A percentile compares a stretch with the other conserved stretches of the same genome.
Conservation (phyloP, 1,140 invertebrate species). For the Eufriesea mexicana region DNA sequence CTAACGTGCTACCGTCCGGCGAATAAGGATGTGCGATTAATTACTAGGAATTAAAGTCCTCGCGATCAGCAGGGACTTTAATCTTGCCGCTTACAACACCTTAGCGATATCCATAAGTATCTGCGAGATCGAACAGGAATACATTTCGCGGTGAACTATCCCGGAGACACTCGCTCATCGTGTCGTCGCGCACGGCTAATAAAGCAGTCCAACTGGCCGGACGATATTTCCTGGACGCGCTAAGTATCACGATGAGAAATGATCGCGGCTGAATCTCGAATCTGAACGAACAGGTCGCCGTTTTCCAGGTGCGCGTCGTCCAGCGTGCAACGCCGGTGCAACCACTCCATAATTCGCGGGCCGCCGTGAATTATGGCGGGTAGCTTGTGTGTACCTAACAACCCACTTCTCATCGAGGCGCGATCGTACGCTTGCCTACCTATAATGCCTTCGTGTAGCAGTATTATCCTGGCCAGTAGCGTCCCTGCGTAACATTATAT, state of each 20-base stretch:
- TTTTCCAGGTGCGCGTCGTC: conserved; percentile 60
- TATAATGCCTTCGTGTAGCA: conserved; percentile 36
- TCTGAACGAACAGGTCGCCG: conserved; percentile 7
- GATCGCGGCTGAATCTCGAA: conserved; percentile 38
- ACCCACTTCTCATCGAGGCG: conserved; percentile 57
- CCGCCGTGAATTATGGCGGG: conserved; percentile 61
- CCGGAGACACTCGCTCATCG: background rate
- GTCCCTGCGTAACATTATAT: conserved; percentile 44
- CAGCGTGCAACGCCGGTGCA: conserved; percentile 5
- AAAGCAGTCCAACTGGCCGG: conserved; percentile 39
- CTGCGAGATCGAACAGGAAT: background rate
- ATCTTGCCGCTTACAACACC: no score
- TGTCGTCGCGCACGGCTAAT: background rate
- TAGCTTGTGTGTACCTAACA: conserved; percentile 50
- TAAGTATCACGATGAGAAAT: conserved; percentile 60
- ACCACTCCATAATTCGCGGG: conserved; percentile 64
- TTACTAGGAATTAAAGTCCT: no score
- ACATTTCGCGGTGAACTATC: background rate
- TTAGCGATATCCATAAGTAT: no score
- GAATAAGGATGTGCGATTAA: no score
- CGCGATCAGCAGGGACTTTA: no score
- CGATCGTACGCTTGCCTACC: conserved; percentile 16
- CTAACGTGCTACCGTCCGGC: no score
- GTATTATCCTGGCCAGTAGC: conserved; percentile 53
- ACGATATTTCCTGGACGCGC: conserved; percentile 34